phyloP scores from a whole-genome alignment of 2,113 vertebrate genomes.

The Channa maculata region DNA sequence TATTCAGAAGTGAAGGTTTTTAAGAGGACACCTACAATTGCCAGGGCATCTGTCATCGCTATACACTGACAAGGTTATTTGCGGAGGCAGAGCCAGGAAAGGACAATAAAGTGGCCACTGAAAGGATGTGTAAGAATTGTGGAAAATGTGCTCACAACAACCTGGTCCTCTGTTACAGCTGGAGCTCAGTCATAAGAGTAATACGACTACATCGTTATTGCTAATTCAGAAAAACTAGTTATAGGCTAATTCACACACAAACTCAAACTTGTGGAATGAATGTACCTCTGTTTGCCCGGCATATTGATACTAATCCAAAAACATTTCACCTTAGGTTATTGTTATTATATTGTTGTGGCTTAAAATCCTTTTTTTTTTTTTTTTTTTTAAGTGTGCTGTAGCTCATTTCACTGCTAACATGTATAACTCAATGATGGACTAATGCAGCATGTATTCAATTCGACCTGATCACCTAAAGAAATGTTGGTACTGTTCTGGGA shows the following conservation, averaged over 20 bases:
- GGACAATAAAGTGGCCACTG: conserved; percentile 42
- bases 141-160: conserved; percentile 2
- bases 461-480: neutral
- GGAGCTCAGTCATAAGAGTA: neutral
- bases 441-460: neutral
- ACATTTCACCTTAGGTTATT: no score
- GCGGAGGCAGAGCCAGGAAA: conserved; percentile 41
- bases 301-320: no score
- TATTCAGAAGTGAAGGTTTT: conserved; percentile 66
- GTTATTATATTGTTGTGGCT: no score
- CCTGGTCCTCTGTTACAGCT: neutral
- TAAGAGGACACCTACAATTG: conserved; percentile 70
- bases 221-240: no score
- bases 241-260: no score
- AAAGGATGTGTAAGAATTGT: conserved; percentile 42
- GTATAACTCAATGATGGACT: neutral
- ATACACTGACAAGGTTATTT: conserved; percentile 67
- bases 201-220: neutral
- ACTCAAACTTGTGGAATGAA: no score
- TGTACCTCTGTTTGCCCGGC: no score
- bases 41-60: conserved; percentile 65
- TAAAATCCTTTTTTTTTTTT: no score
- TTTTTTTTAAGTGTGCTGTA: no score
- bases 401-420: no score
- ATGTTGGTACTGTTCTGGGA: no score